These are phyloP conservation scores for Plagiodera versicolora DNA, from an alignment of 2,888 invertebrate species.

Conservation along the genomic window DNA sequence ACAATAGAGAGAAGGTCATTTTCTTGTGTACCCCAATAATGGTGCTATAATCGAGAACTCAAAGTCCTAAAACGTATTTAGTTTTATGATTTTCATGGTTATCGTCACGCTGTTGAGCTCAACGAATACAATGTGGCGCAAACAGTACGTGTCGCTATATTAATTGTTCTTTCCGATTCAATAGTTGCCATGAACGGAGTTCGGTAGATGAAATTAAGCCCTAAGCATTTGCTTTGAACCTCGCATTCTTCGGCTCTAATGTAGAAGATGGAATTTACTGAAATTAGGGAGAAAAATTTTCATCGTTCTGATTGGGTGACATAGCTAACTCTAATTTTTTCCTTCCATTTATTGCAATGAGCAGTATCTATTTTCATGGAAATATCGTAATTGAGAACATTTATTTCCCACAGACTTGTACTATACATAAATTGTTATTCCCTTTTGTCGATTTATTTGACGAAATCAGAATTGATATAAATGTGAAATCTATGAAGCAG, in stretches of 20 bases:
- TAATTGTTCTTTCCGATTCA: not conserved
- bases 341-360: no score
- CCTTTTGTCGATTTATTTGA: no score
- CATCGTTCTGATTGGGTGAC: no score
- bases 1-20: not conserved
- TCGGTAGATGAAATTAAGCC: not conserved
- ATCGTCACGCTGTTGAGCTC: slow-evolving; percentile 6
- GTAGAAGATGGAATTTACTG: no score
- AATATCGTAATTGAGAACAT: no score
- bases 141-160: not conserved
- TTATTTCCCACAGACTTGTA: no score
- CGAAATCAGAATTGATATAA: no score
- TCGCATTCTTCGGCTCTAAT: not conserved
- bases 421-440: no score
- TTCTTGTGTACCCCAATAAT: slow-evolving; percentile 18
- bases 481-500: no score
- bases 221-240: not conserved
- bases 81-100: slow-evolving; percentile 18
- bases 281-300: not conserved
- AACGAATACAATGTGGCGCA: not conserved
- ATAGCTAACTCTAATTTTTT: no score
- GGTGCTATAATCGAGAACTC: slow-evolving; percentile 16
- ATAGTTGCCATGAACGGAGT: not conserved
- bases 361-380: no score
- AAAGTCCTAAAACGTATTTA: slow-evolving; percentile 20